Base-by-base conservation (phyloP, 2,113 vertebrate species). In the Eptatretus burgeri region DNA sequence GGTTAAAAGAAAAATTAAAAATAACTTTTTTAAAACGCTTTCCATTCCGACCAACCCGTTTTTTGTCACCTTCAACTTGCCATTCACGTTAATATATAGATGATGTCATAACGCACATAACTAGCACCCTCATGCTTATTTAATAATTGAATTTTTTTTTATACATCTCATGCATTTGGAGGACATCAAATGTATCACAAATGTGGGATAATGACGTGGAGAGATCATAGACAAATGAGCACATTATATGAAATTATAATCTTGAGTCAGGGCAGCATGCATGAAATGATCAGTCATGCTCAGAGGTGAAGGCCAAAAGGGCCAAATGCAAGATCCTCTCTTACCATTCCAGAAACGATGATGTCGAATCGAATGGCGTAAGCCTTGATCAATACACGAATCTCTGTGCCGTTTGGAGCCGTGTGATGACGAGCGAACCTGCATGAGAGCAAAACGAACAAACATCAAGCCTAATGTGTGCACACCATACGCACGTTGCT, bases 331-430 rank as follows among this genome's bases (percentile, higher is more conserved):
- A 41, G 27, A 41, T 41, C 7, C 27, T 41, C 7, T 7, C 87
- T 65, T 70, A 86, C 85, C 69, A 85, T 76, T 66, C 85, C 85
- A 0, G 88, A 82, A 66, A 91, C 84, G 0, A 91, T 83, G 52
- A 91, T 71, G 9, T 86, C 83, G 9, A 91, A 74, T 8, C 83
- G 82, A 64, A 91, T 82, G 51, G 83, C 85, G 1, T 75, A 83
- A 27, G 83, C 84, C 62, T 83, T 86, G 66, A 84, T 77, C 27
- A 87, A 77, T 0, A 78, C 81, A 49, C 85, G 77, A 11, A 73
- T 74, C 68, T 79, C 74, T 10, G 71, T 75, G 12, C 78, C 75
- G 1, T 82, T 73, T 49, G 70, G 70, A 75, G 70, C 76, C 51
- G 62, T 68, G 70, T 83, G 86, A 64, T 83, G 83, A 68, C 83